Conservation (phyloP, 2,113 vertebrate genomes). For the Scartelaos histophorus region DNA sequence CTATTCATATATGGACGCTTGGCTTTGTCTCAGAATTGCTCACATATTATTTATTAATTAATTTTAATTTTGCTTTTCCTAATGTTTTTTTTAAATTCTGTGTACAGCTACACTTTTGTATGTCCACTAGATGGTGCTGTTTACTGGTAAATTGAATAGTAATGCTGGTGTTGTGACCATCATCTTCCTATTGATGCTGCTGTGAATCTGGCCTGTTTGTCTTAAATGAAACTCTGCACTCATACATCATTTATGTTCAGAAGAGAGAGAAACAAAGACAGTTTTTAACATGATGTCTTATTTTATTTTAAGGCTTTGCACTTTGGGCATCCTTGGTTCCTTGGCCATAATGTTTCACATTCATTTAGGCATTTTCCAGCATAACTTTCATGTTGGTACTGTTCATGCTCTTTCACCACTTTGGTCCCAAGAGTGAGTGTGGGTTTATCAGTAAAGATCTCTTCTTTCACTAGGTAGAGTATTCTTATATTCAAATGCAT, state of each 20-base stretch:
- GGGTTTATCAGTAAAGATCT: slow-evolving; percentile 31
- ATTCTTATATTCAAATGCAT: not conserved
- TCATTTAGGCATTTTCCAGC: slow-evolving; percentile 78
- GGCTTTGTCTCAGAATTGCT: not conserved
- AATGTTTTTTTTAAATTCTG: too few species aligned
- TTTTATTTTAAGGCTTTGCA: too few species aligned
- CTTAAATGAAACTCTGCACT: slow-evolving; percentile 88
- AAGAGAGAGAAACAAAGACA: too few species aligned
- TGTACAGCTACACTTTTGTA: not conserved
- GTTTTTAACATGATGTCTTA: too few species aligned
- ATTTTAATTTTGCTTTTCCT: too few species aligned
- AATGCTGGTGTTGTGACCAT: slow-evolving; percentile 84
- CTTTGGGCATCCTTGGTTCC: too few species aligned
- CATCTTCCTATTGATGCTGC: slow-evolving; percentile 86
- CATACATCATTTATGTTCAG: not conserved
- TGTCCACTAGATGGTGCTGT: slow-evolving; percentile 61
- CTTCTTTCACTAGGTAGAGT: slow-evolving; percentile 65
- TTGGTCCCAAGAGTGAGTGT: slow-evolving; percentile 81
- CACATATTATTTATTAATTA: not conserved
- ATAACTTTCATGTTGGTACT: slow-evolving; percentile 80
- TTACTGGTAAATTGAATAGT: slow-evolving; percentile 78
- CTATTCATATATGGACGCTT: too few species aligned
- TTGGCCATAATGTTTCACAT: slow-evolving; percentile 84
- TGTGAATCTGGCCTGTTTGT: slow-evolving; percentile 84
- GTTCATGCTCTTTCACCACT: slow-evolving; percentile 76